phyloP scores from a whole-genome alignment of 1,140 invertebrate genomes.

The Asbolus verrucosus region DNA sequence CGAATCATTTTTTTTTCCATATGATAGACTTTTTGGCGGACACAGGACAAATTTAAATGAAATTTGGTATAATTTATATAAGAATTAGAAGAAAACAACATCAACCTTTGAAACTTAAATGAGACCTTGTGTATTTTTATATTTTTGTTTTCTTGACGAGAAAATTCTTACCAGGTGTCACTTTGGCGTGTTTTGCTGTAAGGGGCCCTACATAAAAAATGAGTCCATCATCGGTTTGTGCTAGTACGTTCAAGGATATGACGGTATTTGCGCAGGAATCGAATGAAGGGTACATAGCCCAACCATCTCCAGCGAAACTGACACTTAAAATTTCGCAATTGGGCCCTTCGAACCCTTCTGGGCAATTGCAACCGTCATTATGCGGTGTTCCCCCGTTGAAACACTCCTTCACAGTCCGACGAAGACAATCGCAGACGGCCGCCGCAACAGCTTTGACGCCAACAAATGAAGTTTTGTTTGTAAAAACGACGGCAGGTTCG shows the following conservation, averaged over 20 bases:
- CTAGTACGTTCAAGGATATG: constrained; percentile 83
- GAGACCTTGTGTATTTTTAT: no score
- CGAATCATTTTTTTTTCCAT: no score
- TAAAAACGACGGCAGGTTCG: constrained; percentile 83
- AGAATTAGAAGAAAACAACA: no score
- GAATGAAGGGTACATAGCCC: constrained; percentile 89
- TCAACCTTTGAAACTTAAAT: no score
- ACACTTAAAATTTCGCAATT: constrained; percentile 90
- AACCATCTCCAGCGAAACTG: constrained; percentile 88
- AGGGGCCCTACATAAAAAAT: constrained; percentile 94
- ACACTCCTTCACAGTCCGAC: constrained; percentile 68
- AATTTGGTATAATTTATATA: no score
- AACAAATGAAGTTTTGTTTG: constrained; percentile 90
- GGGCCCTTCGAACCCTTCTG: constrained; percentile 73
- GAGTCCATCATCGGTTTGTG: constrained; percentile 80
- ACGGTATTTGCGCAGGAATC: constrained; percentile 80
- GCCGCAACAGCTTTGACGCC: constrained; percentile 85
- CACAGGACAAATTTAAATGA: no score
- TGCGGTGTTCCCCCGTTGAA: constrained; percentile 74
- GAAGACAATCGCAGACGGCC: constrained; percentile 78
- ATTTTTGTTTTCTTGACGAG: no score
- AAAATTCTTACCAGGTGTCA: no score
- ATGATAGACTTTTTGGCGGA: no score
- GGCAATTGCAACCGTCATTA: constrained; percentile 72
- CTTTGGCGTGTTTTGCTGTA: constrained; percentile 62